Evolutionary conservation across 2,888 invertebrate species (phyloP), one percentile per base, ranked within the genome.

Genomic region (Conchocele bisecta): DNA sequence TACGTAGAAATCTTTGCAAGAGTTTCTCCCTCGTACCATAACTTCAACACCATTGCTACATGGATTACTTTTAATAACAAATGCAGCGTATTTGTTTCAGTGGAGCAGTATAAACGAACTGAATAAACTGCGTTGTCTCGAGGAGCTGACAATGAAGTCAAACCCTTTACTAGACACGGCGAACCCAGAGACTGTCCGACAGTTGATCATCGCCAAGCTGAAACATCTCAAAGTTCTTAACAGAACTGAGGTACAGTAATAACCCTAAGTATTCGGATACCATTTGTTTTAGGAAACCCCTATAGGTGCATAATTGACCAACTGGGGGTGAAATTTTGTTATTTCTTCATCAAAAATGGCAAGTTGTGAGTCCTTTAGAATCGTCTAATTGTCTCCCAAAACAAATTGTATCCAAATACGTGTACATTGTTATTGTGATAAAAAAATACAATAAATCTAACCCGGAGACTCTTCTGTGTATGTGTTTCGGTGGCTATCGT

Each of bases 101-200:
- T 96, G 96, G 95, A 92, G 93, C 79, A 95, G 95, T 1, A 92
- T 98, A 29, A 95, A 95, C 85, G 97, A 97, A 91, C 92, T 98
- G 83, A 94, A 96, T 87, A 97, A 96, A 91, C 90, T 98, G 57
- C 91, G 92, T 28, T 92, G 90, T 13, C 92, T 97, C 42, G 93
- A 93, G 84, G 94, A 95, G 76, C 91, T 97, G 0, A 94, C 94
- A 82, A 93, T 95, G 82, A 77, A 77, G 29, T 73, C 81, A n/a
- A 88, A 88, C 53, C 95, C 96, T 0, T 90, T 96, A 75, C 92
- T 95, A 73, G 92, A 93, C 11, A 73, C 73, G 22, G 94, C 94
- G 67, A 93, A 92, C 87, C 91, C 93, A 59, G 95, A 95, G 83
- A 96, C 95, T n/a, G 94, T 94, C 83, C 93, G 95, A 65, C 96